Evolutionary conservation across 37 sponge, comb jelly and placozoan genomes (phyloP), one percentile per base, ranked within the genome.

Genomic region (Mnemiopsis leidyi): DNA sequence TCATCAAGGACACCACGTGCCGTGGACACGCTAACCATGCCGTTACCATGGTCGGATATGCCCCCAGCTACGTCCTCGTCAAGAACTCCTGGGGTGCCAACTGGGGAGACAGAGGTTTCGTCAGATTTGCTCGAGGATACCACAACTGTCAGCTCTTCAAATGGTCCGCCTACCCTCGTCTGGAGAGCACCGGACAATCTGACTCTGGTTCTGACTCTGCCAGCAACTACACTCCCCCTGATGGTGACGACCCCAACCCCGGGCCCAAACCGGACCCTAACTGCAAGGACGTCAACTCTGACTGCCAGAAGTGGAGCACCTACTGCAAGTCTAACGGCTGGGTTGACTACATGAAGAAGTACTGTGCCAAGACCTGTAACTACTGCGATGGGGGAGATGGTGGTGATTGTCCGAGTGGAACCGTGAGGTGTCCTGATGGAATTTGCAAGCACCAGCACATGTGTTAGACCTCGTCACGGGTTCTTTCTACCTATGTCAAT

Each of bases 81-180:
- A 85, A 85, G 61, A 85, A 85, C 90, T 85, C 90, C 48, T 85
- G 90, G 90, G 90, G 90, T n/a, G 36, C 39, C 25, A 29, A 85
- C 35, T 85, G 90, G 90, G 90, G 90, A 38, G 48, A 39, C 0
- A 23, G 23, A 61, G 90, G 90, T 9, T 85, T 85, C 61, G 90
- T 16, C 25, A 38, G 29, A 25, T 33, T 85, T 61, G 90, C 90
- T 26, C 23, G 90, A 26, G 36, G 36, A 16, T 29, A 85, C 35
- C 61, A 39, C 90, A 85, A 85, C 48, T 85, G 90, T 33, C 32
- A 85, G 3, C 61, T 85, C 61, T 85, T 28, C 90, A 40, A 33
- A 1, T 23, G 1, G 18, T 38, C 90, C 30, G 23, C 0, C 61
- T 85, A 85, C 24, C 90, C 90, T 3, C 2, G 26, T 0, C 61